phyloP scores from a whole-genome alignment of 2,797 vertebrate genomes.

The Ctenosaura bakeri region DNA sequence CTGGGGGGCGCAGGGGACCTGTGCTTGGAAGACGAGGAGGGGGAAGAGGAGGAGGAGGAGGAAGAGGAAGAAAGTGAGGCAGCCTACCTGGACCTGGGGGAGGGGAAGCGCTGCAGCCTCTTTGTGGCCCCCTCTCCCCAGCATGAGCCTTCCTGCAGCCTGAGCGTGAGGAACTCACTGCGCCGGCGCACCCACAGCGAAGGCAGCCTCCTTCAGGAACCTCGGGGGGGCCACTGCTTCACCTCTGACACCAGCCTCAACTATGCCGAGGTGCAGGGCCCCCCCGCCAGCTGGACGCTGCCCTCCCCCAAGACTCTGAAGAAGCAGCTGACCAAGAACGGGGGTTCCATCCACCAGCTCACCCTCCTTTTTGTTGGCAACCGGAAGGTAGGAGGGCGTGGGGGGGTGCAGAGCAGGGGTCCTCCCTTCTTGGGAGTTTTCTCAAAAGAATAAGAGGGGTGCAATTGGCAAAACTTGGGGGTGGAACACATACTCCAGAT shows the following conservation, averaged over 20 bases:
- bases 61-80: conserved; percentile 87
- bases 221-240: conserved; percentile 87
- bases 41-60: conserved; percentile 74
- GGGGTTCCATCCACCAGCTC: conserved; percentile 95
- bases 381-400: conserved; percentile 79
- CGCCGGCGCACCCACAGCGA: conserved; percentile 95
- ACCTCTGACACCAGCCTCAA: conserved; percentile 94
- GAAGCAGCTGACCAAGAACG: conserved; percentile 92
- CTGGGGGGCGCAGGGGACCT: conserved; percentile 79
- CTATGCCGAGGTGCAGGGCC: conserved; percentile 84
- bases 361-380: conserved; percentile 91
- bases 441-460: neutral
- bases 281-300: conserved; percentile 85
- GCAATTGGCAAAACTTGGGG: neutral
- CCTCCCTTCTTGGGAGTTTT: no score
- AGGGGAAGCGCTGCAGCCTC: conserved; percentile 92
- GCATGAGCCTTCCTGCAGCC: conserved; percentile 84
- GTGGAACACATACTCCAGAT: no score
- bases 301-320: conserved; percentile 93
- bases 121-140: conserved; percentile 85
- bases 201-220: conserved; percentile 94
- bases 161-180: conserved; percentile 91
- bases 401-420: neutral
- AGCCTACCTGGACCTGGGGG: conserved; percentile 83
- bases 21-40: conserved; percentile 71